Conservation (phyloP, 2,797 vertebrate species). For the Eulemur coronatus region DNA sequence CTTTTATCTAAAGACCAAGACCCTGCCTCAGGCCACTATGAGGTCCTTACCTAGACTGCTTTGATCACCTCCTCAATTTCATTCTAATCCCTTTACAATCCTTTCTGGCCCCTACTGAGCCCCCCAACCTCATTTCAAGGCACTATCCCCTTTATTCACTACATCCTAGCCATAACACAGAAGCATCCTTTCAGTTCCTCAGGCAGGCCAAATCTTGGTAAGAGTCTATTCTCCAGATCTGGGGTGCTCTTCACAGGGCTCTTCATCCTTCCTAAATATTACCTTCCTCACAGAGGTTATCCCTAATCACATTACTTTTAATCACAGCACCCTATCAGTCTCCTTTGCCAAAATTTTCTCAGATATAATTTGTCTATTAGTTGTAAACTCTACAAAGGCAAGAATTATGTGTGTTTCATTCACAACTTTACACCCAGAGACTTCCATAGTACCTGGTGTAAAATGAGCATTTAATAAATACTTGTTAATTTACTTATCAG, state of each 20-base stretch:
- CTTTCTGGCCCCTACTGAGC: neutral
- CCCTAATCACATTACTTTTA: neutral
- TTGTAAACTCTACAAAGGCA: neutral
- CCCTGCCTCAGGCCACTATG: neutral
- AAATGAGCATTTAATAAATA: conserved; percentile 15
- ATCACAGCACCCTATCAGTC: neutral
- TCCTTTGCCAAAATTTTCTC: neutral
- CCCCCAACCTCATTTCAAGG: neutral
- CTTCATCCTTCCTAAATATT: neutral
- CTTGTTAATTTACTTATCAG: neutral
- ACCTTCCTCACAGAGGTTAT: neutral
- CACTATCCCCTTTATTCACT: neutral
- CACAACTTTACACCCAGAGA: neutral
- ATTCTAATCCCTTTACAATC: neutral
- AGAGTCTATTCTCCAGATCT: neutral
- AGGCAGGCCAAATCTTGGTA: neutral
- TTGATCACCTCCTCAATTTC: neutral
- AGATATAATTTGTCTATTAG: neutral
- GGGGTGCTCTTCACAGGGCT: neutral
- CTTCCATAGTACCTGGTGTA: neutral
- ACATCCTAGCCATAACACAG: neutral
- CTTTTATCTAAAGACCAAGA: neutral
- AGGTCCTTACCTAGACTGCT: neutral
- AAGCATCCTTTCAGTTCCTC: neutral
- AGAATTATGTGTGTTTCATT: neutral